Conservation (phyloP, 64 coral and sea anemone genomes). For the Orbicella faveolata region DNA sequence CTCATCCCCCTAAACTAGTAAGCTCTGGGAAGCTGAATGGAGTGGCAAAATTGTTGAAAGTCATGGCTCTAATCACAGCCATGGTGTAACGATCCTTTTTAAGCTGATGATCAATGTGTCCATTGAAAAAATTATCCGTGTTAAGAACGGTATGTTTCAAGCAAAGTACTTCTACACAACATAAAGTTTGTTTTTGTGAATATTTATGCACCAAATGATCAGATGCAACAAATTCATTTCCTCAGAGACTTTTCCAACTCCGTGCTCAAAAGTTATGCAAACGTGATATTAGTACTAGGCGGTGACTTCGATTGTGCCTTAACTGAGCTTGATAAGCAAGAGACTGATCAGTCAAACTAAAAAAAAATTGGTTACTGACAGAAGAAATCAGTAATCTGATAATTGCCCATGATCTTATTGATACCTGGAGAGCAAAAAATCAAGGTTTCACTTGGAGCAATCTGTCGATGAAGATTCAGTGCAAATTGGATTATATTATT, state of each 20-base stretch:
- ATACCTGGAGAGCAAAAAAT: not conserved
- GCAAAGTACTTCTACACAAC: not conserved
- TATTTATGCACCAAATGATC: conserved; percentile 2
- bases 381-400: not conserved
- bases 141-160: not conserved
- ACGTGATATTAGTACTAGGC: not conserved
- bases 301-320: not conserved
- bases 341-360: not conserved
- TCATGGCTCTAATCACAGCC: not conserved
- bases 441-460: not conserved
- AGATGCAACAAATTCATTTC: not conserved
- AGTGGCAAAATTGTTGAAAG: not conserved
- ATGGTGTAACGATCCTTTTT: not conserved
- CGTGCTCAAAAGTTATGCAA: not conserved
- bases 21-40: conserved; percentile 9
- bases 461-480: not conserved
- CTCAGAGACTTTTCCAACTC: not conserved
- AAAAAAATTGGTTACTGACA: not conserved
- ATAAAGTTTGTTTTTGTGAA: not conserved
- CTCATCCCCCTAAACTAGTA: not conserved
- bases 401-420: not conserved
- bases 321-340: not conserved
- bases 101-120: not conserved
- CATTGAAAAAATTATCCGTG: not conserved
- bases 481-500: not conserved